These are phyloP conservation scores for Ornithoptera alexandrae DNA, from an alignment of 2,888 invertebrate species.

Conservation along the genomic window DNA sequence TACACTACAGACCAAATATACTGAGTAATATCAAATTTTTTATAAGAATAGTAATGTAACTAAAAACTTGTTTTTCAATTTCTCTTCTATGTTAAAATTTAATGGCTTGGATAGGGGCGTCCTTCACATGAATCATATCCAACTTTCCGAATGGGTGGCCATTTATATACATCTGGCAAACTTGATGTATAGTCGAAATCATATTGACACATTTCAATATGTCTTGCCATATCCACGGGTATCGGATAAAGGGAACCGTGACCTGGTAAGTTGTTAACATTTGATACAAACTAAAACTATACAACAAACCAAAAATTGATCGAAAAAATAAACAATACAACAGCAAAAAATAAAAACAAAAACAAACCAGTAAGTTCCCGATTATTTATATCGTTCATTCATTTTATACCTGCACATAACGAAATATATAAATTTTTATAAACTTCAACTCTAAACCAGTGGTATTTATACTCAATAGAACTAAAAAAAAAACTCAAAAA, in stretches of 20 bases:
- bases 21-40: too few species aligned
- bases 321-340: not conserved
- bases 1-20: too few species aligned
- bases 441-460: too few species aligned
- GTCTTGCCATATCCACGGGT: conserved; percentile 75
- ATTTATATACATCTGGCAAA: conserved; percentile 41
- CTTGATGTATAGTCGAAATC: conserved; percentile 38
- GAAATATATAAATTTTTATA: not conserved
- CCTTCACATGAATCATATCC: conserved; percentile 33
- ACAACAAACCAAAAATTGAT: not conserved
- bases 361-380: conserved; percentile 17
- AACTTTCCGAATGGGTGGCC: conserved; percentile 38
- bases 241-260: conserved; percentile 81
- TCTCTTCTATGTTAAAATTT: not conserved
- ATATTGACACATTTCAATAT: conserved; percentile 64
- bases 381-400: conserved; percentile 9
- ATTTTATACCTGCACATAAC: conserved; percentile 18
- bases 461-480: too few species aligned
- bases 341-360: conserved; percentile 18
- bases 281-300: not conserved
- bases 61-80: too few species aligned
- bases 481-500: too few species aligned
- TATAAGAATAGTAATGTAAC: too few species aligned
- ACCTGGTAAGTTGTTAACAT: conserved; percentile 53
- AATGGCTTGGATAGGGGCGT: conserved; percentile 31